phyloP scores from a whole-genome alignment of 2,888 invertebrate species.

The Ornithoptera alexandrae region DNA sequence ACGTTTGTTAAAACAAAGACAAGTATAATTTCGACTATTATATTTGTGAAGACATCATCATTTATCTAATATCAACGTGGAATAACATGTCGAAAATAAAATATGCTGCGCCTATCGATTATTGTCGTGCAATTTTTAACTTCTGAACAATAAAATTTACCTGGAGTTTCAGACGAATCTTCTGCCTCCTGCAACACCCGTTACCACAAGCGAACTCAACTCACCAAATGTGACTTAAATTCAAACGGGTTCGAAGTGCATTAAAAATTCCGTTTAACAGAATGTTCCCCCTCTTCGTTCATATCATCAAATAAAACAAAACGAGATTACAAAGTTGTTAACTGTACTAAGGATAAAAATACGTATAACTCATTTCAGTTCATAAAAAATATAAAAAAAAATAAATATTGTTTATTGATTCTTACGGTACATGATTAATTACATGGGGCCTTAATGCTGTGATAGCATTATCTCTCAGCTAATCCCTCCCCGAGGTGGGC shows the following conservation, averaged over 20 bases:
- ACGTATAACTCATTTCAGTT: not conserved
- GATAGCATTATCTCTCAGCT: too few species aligned
- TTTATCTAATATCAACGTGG: not conserved
- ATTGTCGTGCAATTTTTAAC: not conserved
- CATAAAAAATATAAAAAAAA: not conserved
- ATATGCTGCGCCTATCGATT: not conserved
- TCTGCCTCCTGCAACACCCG: constrained; percentile 14
- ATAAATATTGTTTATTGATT: too few species aligned
- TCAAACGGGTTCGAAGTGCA: constrained; percentile 20
- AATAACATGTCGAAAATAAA: not conserved
- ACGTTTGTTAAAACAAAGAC: too few species aligned
- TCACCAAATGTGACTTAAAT: constrained; percentile 25
- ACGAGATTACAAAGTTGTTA: constrained; percentile 12
- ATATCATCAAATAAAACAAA: constrained; percentile 21
- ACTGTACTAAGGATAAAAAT: constrained; percentile 7
- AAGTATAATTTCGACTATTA: too few species aligned
- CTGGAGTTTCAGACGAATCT: constrained; percentile 10
- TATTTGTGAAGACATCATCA: not conserved
- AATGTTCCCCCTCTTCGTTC: constrained; percentile 28
- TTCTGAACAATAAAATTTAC: constrained; percentile 11
- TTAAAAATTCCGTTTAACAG: constrained; percentile 25
- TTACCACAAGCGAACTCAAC: constrained; percentile 22
- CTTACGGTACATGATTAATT: too few species aligned
- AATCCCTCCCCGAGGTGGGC: too few species aligned
- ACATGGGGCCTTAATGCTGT: too few species aligned